phyloP scores from a whole-genome alignment of 1,140 invertebrate species.

The Aricia agestis region DNA sequence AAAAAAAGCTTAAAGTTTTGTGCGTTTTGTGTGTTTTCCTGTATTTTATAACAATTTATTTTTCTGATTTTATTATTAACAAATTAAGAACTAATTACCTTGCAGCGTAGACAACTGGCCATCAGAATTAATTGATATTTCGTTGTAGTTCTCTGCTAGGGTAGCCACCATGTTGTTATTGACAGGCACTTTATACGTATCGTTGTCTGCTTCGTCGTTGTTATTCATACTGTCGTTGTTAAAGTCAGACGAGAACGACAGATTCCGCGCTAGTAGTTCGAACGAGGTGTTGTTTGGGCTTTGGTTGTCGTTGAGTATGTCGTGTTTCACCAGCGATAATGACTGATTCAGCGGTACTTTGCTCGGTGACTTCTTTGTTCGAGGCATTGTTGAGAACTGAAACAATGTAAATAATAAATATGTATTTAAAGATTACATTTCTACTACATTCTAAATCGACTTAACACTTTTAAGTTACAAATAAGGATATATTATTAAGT shows the following conservation, averaged over 20 bases:
- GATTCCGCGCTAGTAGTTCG: constrained; percentile 66
- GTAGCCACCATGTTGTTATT: constrained; percentile 69
- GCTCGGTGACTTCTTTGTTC: constrained; percentile 71
- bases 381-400: constrained; percentile 80
- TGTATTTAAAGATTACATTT: neutral
- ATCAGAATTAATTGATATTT: constrained; percentile 69
- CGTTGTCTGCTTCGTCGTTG: constrained; percentile 53
- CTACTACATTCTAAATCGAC: no score
- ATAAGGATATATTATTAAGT: no score
- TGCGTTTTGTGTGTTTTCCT: no score
- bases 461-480: no score
- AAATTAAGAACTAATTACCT: no score
- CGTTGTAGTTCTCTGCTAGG: constrained; percentile 68
- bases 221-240: constrained; percentile 65
- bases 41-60: no score
- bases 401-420: constrained; percentile 31
- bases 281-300: constrained; percentile 60
- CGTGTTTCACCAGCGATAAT: constrained; percentile 60
- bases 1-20: no score
- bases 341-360: constrained; percentile 58
- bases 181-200: constrained; percentile 77
- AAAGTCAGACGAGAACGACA: constrained; percentile 73
- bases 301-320: constrained; percentile 53
- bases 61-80: no score
- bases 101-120: constrained; percentile 67